Percentiles rank a stretch among this genome's conserved stretches.
Conservation (phyloP, 1,140 invertebrate genomes). For the Asbolus verrucosus region DNA sequence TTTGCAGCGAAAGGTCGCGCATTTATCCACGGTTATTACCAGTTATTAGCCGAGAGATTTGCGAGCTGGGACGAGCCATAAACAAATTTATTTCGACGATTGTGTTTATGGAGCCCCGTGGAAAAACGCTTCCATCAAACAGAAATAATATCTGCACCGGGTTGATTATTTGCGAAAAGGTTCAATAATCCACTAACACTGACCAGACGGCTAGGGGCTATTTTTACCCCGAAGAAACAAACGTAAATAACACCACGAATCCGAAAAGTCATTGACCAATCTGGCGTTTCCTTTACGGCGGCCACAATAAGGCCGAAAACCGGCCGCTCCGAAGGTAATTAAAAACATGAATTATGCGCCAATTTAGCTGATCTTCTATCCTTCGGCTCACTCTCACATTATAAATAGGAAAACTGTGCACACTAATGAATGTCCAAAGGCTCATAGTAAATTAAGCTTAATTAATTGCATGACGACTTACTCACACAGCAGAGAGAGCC, state of each 20-base stretch:
- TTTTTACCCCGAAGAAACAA: constrained; percentile 40
- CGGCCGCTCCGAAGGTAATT: constrained; percentile 36
- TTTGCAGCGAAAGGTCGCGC: constrained; percentile 26
- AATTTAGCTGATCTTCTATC: constrained; percentile 37
- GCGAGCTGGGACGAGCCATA: constrained; percentile 18
- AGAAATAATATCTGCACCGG: constrained; percentile 7
- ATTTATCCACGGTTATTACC: constrained; percentile 35
- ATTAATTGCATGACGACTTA: constrained; percentile 40
- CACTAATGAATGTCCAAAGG: constrained; percentile 40
- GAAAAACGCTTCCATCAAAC: neutral
- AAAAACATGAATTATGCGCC: constrained; percentile 48
- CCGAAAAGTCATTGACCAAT: constrained; percentile 45
- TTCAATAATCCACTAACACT: constrained; percentile 46
- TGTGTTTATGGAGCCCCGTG: neutral
- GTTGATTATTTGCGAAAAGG: constrained; percentile 40
- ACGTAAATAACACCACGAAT: constrained; percentile 26
- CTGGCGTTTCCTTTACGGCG: constrained; percentile 4
- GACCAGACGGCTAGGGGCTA: constrained; percentile 43
- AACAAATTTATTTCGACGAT: constrained; percentile 28
- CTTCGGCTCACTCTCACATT: constrained; percentile 16
- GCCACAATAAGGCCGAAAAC: constrained; percentile 23
- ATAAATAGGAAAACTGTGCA: constrained; percentile 38
- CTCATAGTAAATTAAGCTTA: constrained; percentile 32
- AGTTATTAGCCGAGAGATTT: constrained; percentile 31
- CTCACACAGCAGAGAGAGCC: constrained; percentile 26